Conservation (phyloP, 2,113 vertebrate species). For the Hymenochirus boettgeri region DNA sequence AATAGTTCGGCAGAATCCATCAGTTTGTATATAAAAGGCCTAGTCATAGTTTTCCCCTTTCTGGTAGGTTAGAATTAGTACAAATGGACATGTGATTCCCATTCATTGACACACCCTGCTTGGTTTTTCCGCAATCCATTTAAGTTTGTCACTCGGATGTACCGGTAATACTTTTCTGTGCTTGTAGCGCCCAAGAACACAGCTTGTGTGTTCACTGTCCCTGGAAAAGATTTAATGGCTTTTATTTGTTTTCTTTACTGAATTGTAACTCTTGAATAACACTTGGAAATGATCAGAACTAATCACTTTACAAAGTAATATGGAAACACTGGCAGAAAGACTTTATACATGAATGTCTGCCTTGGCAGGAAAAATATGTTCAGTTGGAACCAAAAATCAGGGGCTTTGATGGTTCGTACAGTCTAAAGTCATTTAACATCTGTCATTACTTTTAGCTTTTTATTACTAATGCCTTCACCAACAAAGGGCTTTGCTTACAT, state of each 20-base stretch:
- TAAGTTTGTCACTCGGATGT: no score
- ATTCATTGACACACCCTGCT: no score
- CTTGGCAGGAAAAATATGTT: conserved; percentile 2
- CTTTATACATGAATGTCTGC: conserved; percentile 12
- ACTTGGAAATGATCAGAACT: no score
- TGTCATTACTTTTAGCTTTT: not conserved
- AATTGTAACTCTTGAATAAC: no score
- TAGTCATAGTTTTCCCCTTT: not conserved
- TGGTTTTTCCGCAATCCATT: no score
- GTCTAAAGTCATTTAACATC: conserved; percentile 10
- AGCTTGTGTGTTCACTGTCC: no score
- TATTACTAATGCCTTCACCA: conserved; percentile 4
- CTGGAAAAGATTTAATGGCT: no score
- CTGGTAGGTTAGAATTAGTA: not conserved
- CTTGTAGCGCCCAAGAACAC: no score
- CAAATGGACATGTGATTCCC: no score
- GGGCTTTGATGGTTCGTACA: conserved; percentile 7
- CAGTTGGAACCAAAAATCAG: not conserved
- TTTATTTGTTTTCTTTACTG: no score
- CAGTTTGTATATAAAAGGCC: not conserved
- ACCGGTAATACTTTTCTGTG: no score
- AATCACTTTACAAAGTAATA: conserved; percentile 11
- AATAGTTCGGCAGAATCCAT: not conserved
- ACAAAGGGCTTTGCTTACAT: conserved; percentile 8
- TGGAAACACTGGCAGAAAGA: conserved; percentile 9